A percentile compares a stretch with the other conserved stretches of the same genome.
Conservation (phyloP, 2,888 invertebrate species). For the Temnothorax unifasciatus region DNA sequence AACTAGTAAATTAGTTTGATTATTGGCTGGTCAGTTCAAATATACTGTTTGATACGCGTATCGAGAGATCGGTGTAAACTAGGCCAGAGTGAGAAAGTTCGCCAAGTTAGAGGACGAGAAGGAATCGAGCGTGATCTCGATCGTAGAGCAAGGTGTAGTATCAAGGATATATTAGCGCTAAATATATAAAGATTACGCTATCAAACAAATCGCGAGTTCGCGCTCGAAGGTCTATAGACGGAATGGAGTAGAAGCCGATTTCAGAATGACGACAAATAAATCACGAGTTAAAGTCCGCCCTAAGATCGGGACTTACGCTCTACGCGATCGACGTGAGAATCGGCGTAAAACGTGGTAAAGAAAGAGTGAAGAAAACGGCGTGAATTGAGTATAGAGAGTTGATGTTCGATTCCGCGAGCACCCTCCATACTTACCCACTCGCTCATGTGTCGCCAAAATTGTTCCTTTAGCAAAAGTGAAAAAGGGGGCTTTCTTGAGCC, state of each 20-base stretch:
- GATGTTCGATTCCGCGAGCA: conserved; percentile 78
- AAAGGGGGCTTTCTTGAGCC: conserved; percentile 74
- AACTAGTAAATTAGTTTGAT: too few species aligned
- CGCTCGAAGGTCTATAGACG: neutral
- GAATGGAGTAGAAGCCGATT: neutral
- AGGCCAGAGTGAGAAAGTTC: conserved; percentile 12
- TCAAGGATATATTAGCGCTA: neutral
- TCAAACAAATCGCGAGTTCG: neutral
- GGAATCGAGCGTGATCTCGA: conserved; percentile 24
- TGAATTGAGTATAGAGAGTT: conserved; percentile 81
- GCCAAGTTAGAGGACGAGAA: neutral
- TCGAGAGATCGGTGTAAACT: too few species aligned
- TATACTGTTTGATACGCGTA: too few species aligned
- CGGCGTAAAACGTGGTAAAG: conserved; percentile 48
- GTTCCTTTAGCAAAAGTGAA: conserved; percentile 80
- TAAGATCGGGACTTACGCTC: conserved; percentile 12
- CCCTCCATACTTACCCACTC: conserved; percentile 86
- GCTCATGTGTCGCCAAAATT: conserved; percentile 83
- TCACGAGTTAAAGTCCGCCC: neutral
- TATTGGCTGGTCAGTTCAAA: too few species aligned
- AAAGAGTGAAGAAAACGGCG: conserved; percentile 73
- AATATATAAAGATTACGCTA: neutral
- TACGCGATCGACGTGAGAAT: conserved; percentile 56
- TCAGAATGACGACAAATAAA: neutral
- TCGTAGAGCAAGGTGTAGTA: conserved; percentile 29